Base-by-base conservation (phyloP, 2,113 vertebrate species). In the Danionella cerebrum region DNA sequence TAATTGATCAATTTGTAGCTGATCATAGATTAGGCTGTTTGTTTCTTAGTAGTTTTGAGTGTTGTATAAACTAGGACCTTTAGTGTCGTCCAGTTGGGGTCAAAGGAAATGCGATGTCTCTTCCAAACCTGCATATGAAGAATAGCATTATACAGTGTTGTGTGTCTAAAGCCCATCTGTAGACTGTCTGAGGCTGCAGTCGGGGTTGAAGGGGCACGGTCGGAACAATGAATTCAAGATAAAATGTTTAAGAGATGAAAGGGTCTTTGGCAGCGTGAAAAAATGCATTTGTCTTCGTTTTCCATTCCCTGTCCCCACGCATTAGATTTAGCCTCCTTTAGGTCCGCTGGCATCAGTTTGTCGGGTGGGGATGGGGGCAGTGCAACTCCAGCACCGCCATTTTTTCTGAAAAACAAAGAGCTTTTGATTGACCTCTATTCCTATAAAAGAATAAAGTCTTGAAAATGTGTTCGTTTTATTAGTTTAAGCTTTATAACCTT, bases 191-290 rank as follows among this genome's bases (percentile, higher is more conserved):
- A 73, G 52, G 50, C 47, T 19, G 31, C 25, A 44, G 65, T 54
- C 52, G 70, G 31, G 42, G 41, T 22, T 12, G 27, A 18, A 10
- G 27, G 29, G 52, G 19, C 48, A 68, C 70, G 53, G 54, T 51
- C 59, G 44, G 27, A 63, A 70, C 73, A 78, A 76, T 62, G 36
- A 64, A 18, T 38, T 44, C 67, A 54, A 63, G 47, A 55, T 57
- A 68, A 55, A 76, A 54, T 69, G 42, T 67, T 45, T 53, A 53
- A 51, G 64, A 51, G 50, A 44, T 78, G 69, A 75, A 75, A 72
- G 33, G 65, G 44, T 29, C 10, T 50, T 78, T 27, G 24, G 57
- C 31, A 42, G n/a, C 18, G n/a, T 59, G 42, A 75, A 55, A n/a
- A 57, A 62, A 57, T 62, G 60, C 44, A 36, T 60, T 65, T 35